These are phyloP conservation scores for Macrostomum lignano DNA, from an alignment of 1,140 invertebrate genomes.

Conservation along the genomic window DNA sequence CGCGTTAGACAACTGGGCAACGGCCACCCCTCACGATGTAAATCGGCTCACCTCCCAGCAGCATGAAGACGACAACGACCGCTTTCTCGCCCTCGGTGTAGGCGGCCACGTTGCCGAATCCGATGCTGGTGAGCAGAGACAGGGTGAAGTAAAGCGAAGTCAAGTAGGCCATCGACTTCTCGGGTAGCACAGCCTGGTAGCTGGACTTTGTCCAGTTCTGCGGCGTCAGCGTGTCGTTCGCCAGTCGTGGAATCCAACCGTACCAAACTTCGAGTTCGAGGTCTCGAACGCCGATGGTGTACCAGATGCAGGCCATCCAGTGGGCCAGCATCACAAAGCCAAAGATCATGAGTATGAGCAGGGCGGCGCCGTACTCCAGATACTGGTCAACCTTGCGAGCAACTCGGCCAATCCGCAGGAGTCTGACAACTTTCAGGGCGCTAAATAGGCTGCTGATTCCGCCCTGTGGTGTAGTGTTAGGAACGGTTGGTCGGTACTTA, in stretches of 20 bases:
- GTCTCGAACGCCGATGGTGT: constrained; percentile 28
- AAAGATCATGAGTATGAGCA: constrained; percentile 66
- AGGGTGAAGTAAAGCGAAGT: constrained; percentile 87
- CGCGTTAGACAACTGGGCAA: too few species aligned
- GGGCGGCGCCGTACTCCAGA: constrained; percentile 93
- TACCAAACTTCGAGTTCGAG: constrained; percentile 12
- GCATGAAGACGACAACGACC: constrained; percentile 96
- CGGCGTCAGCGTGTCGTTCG: constrained; percentile 68
- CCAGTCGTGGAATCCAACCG: constrained; percentile 36
- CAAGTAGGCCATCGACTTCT: constrained; percentile 35
- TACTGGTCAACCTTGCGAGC: constrained; percentile 94
- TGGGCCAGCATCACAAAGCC: constrained; percentile 27
- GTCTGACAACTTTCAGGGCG: constrained; percentile 83
- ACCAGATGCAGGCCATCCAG: constrained; percentile 77
- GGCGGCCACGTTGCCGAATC: constrained; percentile 83
- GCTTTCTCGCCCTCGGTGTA: constrained; percentile 94
- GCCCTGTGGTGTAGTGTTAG: too few species aligned
- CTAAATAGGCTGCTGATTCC: constrained; percentile 94
- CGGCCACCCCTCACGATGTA: too few species aligned
- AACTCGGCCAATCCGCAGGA: constrained; percentile 73
- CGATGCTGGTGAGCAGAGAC: constrained; percentile 92
- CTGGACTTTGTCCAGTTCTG: constrained; percentile 15
- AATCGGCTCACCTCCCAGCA: constrained; percentile 45
- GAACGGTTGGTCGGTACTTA: too few species aligned
- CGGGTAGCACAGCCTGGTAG: constrained; percentile 10